A percentile compares a stretch with the other conserved stretches of the same genome.
Conservation (phyloP, 92 coral and sea anemone species). For the Zoanthus sociatus region DNA sequence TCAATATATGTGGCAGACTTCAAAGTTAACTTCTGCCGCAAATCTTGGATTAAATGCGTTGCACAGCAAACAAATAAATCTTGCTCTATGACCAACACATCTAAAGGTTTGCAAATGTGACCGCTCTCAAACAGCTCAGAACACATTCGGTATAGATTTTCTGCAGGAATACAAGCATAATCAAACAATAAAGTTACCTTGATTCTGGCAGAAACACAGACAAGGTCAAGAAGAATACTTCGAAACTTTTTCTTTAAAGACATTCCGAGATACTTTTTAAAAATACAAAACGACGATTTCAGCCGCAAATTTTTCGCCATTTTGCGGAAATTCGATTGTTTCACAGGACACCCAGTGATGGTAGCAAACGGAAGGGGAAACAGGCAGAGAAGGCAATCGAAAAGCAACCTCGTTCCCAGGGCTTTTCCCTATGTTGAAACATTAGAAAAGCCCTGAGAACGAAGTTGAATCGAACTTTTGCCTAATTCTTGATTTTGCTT, state of each 20-base stretch:
- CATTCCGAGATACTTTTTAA: not conserved
- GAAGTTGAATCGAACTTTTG: too few relatives aligned
- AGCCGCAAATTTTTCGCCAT: slow-evolving; percentile 9
- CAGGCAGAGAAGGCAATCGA: too few relatives aligned
- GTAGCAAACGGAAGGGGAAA: too few relatives aligned
- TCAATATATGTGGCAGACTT: slow-evolving; percentile 21
- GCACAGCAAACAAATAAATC: slow-evolving; percentile 29
- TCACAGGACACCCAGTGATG: too few relatives aligned
- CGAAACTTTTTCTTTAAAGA: slow-evolving; percentile 11
- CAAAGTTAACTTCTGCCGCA: slow-evolving; percentile 6
- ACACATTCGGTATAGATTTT: slow-evolving; percentile 32
- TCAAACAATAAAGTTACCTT: slow-evolving; percentile 18
- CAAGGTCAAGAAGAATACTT: slow-evolving; percentile 26
- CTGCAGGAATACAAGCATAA: slow-evolving; percentile 22
- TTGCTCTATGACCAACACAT: slow-evolving; percentile 20
- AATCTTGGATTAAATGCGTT: not conserved
- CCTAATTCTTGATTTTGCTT: too few relatives aligned
- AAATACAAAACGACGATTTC: slow-evolving; percentile 1
- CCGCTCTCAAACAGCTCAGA: slow-evolving; percentile 43
- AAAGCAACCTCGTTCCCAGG: too few relatives aligned
- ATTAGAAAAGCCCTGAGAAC: too few relatives aligned
- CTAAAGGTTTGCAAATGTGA: slow-evolving; percentile 2
- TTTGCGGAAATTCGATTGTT: not conserved
- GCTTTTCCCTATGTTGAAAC: too few relatives aligned
- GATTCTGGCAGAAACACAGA: slow-evolving; percentile 31